phyloP scores from a whole-genome alignment of 2,797 vertebrate species.

The Enteromius fasciolatus region DNA sequence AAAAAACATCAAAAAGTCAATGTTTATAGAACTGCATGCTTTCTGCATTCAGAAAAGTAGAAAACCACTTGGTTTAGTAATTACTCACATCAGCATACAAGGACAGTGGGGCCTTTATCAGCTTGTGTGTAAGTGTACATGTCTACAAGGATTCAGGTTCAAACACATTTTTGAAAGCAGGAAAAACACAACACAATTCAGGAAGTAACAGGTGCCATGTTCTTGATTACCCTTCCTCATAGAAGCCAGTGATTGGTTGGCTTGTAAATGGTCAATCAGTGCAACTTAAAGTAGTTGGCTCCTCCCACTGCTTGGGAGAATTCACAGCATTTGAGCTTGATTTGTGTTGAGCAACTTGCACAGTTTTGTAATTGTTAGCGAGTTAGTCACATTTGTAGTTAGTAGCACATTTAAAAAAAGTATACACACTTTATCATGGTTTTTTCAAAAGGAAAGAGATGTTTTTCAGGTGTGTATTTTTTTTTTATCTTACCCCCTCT shows the following conservation, averaged over 20 bases:
- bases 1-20: neutral
- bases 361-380: slow-evolving; percentile 56
- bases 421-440: slow-evolving; percentile 72
- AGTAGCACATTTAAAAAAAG: slow-evolving; percentile 10
- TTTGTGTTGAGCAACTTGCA: slow-evolving; percentile 56
- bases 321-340: slow-evolving; percentile 58
- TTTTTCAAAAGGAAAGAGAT: slow-evolving; percentile 75
- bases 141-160: neutral
- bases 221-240: slow-evolving; percentile 31
- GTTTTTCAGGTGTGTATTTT: slow-evolving; percentile 73
- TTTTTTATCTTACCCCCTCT: neutral
- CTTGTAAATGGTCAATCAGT: slow-evolving; percentile 72
- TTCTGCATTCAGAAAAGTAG: neutral
- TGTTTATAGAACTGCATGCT: neutral
- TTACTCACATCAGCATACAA: neutral
- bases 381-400: slow-evolving; percentile 59
- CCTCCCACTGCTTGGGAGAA: slow-evolving; percentile 47
- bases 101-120: neutral
- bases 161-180: neutral
- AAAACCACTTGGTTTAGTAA: neutral
- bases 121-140: neutral
- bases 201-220: slow-evolving; percentile 12
- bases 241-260: slow-evolving; percentile 70
- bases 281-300: slow-evolving; percentile 72
- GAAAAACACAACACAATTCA: slow-evolving; percentile 12